Evolutionary conservation across 2,113 vertebrate genomes (phyloP), one percentile per base, ranked within the genome.

Genomic region (Paedocypris sp.): DNA sequence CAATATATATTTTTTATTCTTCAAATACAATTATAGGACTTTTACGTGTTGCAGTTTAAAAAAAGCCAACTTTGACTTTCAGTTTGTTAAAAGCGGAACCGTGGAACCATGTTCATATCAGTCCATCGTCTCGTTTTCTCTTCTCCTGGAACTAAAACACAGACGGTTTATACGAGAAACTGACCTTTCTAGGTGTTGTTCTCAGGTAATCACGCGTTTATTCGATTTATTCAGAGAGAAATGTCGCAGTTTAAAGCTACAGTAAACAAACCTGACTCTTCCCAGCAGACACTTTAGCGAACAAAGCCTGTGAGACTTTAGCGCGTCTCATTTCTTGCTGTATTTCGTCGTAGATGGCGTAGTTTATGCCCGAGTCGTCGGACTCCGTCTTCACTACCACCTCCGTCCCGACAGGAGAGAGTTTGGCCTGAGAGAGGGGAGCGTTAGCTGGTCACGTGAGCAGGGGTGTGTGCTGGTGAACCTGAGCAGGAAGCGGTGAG

Each of bases 301-400:
- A 99, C 70, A 99, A 87, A 50, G 95, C 95, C 74, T 99, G 95
- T 62, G 95, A 99, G 78, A 99, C 95, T 83, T 99, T 99, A 75
- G 95, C 95, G 79, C 95, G 86, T 87, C 97, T 99, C 95, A 99
- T 99, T 87, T 99, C 95, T 80, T 99, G 95, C 83, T 99, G 95
- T 77, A 99, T 99, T 85, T 99, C 95, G 6, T 99, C 95, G 48
- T 99, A 99, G 85, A 99, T 90, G 74, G 88, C 90, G 53, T 93
- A 92, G 67, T 94, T 94, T 83, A 99, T 98, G 90, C 91, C 85
- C 92, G 86, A 19, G 89, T 84, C 49, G 20, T 43, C 26, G 6
- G 23, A 13, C 20, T 97, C 94, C 81, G 91, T 84, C 85, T 97
- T 98, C 82, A 96, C 84, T n/a, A 91, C 86, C 75, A 92, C 84